Evolutionary conservation across 2,113 vertebrate species (phyloP).

Genomic region (Terrapene triunguis): DNA sequence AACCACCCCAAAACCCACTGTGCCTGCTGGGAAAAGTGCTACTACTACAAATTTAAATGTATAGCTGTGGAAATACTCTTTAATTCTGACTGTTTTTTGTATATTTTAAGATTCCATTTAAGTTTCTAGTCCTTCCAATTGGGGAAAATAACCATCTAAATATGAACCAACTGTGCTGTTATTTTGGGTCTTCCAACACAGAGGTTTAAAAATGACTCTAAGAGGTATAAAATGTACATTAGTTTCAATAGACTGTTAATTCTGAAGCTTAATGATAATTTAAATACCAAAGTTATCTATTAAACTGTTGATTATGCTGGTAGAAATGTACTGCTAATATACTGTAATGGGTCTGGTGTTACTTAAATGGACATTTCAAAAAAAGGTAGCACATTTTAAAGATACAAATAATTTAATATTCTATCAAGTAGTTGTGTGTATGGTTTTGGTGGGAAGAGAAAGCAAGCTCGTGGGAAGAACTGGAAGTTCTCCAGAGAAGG

Average conservation of each 20-base stretch:
- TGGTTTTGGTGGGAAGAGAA: background rate
- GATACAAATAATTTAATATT: background rate
- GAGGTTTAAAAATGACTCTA: background rate
- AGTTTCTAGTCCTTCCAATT: background rate
- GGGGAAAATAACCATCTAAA: background rate
- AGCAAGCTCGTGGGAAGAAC: background rate
- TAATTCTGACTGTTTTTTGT: background rate
- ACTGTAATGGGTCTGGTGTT: background rate
- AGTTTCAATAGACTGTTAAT: fast-evolving
- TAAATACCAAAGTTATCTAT: background rate
- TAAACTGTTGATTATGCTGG: background rate
- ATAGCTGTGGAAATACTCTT: background rate
- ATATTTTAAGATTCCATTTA: background rate
- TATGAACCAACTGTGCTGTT: background rate
- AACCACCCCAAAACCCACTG: background rate
- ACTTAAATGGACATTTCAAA: background rate
- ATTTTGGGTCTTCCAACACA: background rate
- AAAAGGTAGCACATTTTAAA: background rate
- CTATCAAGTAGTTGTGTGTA: background rate
- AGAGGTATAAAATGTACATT: background rate
- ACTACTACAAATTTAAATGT: background rate
- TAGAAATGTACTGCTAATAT: background rate
- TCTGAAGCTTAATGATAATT: background rate
- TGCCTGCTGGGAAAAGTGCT: background rate
- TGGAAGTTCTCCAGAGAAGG: background rate